A percentile compares a stretch with the other conserved stretches of the same genome.
Conservation (phyloP, 2,797 vertebrate species). For the Cirrhinus mrigala region DNA sequence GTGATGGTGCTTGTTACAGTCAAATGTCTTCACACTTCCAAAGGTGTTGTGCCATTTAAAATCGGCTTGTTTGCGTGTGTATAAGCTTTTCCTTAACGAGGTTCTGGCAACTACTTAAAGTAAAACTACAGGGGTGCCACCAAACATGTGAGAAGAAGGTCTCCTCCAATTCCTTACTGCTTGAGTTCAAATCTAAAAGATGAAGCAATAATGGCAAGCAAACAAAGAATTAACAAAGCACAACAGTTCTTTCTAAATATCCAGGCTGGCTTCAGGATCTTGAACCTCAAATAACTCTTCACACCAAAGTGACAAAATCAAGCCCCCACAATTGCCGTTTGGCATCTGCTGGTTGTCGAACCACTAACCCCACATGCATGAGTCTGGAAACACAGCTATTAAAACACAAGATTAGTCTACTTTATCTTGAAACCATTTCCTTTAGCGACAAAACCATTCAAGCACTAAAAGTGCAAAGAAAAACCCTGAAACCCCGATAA, state of each 20-base stretch:
- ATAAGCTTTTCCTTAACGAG: background rate
- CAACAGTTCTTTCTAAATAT: background rate
- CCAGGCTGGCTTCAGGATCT: background rate
- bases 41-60: background rate
- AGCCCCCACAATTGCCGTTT: background rate
- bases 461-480: background rate
- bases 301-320: background rate
- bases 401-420: constrained; percentile 3
- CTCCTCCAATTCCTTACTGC: background rate
- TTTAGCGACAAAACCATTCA: background rate
- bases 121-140: background rate
- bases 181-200: background rate
- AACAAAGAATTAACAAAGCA: background rate
- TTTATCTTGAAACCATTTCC: background rate
- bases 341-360: background rate
- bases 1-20: background rate
- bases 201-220: background rate
- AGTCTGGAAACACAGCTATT: background rate
- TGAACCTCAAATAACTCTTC: background rate
- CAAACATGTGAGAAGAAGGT: background rate
- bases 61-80: constrained; percentile 23
- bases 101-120: background rate
- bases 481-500: constrained; percentile 4
- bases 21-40: background rate
- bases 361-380: background rate